Base-by-base conservation (phyloP, 2,113 vertebrate species). In the Hemiprocne comata region DNA sequence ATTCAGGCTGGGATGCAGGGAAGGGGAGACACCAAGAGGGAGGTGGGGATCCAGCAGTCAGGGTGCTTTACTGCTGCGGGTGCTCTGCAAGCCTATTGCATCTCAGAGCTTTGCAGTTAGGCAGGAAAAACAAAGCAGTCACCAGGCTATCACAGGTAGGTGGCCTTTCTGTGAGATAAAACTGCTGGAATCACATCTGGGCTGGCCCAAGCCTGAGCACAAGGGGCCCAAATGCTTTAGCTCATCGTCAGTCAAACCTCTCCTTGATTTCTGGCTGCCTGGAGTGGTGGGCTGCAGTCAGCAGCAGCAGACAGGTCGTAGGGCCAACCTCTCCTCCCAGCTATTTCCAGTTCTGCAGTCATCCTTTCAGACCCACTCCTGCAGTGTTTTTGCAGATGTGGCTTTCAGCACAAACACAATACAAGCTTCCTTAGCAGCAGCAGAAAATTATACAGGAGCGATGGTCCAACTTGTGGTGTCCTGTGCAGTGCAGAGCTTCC, bases 21-120 rank as follows among this genome's bases (percentile, higher is more conserved):
- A 71, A 92, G 86, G 55, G 29, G 90, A 95, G 92, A 90, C 88
- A 92, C 76, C 94, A 93, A 86, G 90, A 94, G 83, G 86, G 90
- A 95, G 29, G 33, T 17, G 28, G 17, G 14, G 42, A 81, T 88
- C 11, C 93, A 77, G 60, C 87, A 92, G 33, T 24, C 26, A 17
- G 10, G 0, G 0, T 25, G 28, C 55, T 74, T 66, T 65, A 24
- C 31, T 48, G 74, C 34, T 20, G 3, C 40, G 0, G 4, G 6
- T 17, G n/a, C 50, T 57, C 51, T 1, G 1, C 31, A 58, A 48
- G 55, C 64, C 55, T 69, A 50, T 48, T 2, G 2, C 34, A 72
- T 12, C 58, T 58, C 8, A 5, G 34, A 80, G 46, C 21, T 54
- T 51, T 2, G 0, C 33, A 51, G 48, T 8, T 4, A 2, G 34